Conservation (phyloP, 1,140 invertebrate species). For the Apolygus lucorum region DNA sequence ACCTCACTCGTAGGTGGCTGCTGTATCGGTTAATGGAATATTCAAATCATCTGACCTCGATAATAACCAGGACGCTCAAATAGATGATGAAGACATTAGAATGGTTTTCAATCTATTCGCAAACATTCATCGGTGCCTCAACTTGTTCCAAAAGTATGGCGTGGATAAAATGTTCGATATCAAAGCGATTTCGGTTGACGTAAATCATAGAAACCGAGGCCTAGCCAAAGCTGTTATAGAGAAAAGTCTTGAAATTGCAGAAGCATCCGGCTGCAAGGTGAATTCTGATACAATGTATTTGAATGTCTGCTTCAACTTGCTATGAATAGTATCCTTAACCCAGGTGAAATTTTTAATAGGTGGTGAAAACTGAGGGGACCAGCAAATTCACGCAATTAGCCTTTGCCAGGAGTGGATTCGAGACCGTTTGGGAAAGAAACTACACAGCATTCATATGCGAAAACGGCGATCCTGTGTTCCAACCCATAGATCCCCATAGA, state of each 20-base stretch:
- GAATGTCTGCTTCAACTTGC: too few relatives aligned
- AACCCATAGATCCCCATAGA: background rate
- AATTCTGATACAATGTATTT: too few relatives aligned
- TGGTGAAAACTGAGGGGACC: slow-evolving; percentile 5
- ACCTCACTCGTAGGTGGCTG: too few relatives aligned
- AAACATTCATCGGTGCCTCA: background rate
- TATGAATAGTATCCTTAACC: too few relatives aligned
- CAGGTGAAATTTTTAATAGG: too few relatives aligned
- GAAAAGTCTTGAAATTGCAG: background rate
- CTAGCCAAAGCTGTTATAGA: background rate
- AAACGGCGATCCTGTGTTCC: background rate
- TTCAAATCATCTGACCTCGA: background rate
- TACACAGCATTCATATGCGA: slow-evolving; percentile 3
- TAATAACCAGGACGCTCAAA: background rate
- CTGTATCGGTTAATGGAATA: background rate
- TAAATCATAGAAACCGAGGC: background rate
- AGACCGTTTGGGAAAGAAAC: slow-evolving; percentile 6
- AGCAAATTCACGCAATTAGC: background rate
- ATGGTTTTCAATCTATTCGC: background rate
- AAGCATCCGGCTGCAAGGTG: background rate
- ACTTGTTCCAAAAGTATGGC: slow-evolving; percentile 9
- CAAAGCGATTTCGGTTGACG: background rate
- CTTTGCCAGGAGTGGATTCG: background rate
- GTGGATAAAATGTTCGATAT: slow-evolving; percentile 6
- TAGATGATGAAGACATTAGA: background rate